Base-by-base conservation (phyloP, 2,888 invertebrate species). In the Acleris laterana region DNA sequence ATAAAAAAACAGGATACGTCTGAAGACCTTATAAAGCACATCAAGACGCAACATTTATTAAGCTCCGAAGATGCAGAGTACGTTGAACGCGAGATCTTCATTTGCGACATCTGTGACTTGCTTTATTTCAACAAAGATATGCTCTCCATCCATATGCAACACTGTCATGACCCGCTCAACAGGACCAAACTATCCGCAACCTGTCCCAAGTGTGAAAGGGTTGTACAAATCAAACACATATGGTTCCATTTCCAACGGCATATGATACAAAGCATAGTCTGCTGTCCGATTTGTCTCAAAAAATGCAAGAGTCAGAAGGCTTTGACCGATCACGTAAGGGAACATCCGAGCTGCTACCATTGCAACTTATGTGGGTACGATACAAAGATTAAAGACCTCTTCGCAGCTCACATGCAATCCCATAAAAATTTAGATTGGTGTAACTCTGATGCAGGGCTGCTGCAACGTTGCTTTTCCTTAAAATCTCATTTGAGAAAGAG, bases 91-190 rank as follows among this genome's bases (percentile, higher is more conserved):
- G 79, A 88, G 22, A 74, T 87, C 2, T 90, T 74, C 62, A 70
- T 88, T 0, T 90, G 90, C 5, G 71, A 85, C 1, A 1, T 70
- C 0, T 90, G 90, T 16, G 20, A 71, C 0, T 62, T 72, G 0
- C 53, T 89, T 5, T 89, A 87, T 71, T 90, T 89, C 70, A 89
- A 89, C 66, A 89, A 89, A 49, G 49, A 68, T 0, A 60, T 85
- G 0, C 57, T 90, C 0, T 20, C 68, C 0, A 42, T 73, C 0
- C 90, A 90, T 20, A 78, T 86, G 0, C 44, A 51, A 0, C 68
- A 71, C 2, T 55, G 53, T 0, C 82, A 81, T 55, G 64, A 63
- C 0, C 60, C 19, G 5, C 9, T 56, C 0, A 49, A 68, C 1
- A 57, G 44, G 3, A 5, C 11, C 5, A 51, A n/a, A 0, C 5